These are phyloP conservation scores for Eurypyga helias DNA, from an alignment of 2,113 vertebrate species.

Conservation along the genomic window DNA sequence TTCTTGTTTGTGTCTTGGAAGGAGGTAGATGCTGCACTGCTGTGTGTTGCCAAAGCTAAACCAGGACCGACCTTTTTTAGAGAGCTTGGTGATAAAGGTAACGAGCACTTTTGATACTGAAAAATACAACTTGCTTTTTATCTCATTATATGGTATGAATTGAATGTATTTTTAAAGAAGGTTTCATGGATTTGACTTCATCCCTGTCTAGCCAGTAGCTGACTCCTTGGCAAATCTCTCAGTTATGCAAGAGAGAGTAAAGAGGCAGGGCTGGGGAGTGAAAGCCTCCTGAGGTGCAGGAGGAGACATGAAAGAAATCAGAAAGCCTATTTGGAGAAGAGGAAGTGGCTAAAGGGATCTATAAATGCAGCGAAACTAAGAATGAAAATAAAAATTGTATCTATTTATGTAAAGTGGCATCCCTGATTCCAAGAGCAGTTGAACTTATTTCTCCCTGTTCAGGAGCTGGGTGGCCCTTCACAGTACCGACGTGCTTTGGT, in stretches of 20 bases:
- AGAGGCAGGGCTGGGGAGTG: neutral
- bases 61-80: slow-evolving; percentile 87
- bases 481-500: neutral
- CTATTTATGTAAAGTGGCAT: neutral
- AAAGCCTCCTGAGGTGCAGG: neutral
- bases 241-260: neutral
- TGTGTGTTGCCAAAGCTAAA: slow-evolving; percentile 73
- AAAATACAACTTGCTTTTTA: neutral
- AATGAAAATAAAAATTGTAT: neutral
- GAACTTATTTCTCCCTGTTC: neutral
- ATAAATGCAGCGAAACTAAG: neutral
- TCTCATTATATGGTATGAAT: neutral
- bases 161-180: neutral
- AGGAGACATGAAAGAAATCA: neutral
- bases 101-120: neutral
- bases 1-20: slow-evolving; percentile 74
- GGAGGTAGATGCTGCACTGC: slow-evolving; percentile 84
- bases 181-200: neutral
- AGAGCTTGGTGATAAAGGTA: slow-evolving; percentile 92
- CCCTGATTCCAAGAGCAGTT: neutral
- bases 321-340: neutral
- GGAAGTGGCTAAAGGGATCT: neutral
- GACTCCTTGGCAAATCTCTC: neutral
- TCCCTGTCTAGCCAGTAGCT: neutral
- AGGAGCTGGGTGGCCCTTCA: neutral